These are phyloP conservation scores for Actias luna DNA, from an alignment of 2,888 invertebrate species.

Conservation along the genomic window DNA sequence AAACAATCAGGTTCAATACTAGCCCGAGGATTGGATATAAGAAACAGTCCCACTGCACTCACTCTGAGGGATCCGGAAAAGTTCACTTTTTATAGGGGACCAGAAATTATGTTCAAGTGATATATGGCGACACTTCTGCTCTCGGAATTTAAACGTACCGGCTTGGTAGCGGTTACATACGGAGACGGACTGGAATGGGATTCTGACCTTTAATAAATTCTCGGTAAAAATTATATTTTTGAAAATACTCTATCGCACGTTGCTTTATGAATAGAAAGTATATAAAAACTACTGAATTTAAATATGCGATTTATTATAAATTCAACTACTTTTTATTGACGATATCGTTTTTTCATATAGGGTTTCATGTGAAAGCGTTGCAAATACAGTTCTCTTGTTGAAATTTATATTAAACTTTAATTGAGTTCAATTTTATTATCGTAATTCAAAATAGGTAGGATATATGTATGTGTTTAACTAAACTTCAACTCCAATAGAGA, in stretches of 20 bases:
- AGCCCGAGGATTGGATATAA: conserved; percentile 59
- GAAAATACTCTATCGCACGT: neutral
- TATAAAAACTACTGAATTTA: neutral
- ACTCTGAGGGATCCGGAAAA: conserved; percentile 47
- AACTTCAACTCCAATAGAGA: too few relatives aligned
- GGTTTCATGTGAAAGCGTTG: too few relatives aligned
- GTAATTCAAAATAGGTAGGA: too few relatives aligned
- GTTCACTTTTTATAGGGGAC: conserved; percentile 72
- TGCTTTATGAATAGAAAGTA: neutral
- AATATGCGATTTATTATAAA: too few relatives aligned
- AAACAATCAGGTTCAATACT: conserved; percentile 72
- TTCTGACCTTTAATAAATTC: conserved; percentile 76
- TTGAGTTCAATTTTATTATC: too few relatives aligned
- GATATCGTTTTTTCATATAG: too few relatives aligned
- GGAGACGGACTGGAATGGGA: conserved; percentile 56
- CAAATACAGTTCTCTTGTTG: too few relatives aligned
- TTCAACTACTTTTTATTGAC: too few relatives aligned
- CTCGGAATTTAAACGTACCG: conserved; percentile 74
- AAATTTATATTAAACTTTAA: too few relatives aligned
- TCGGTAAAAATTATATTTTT: conserved; percentile 53
- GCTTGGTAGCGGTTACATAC: conserved; percentile 71
- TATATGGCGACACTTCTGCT: conserved; percentile 72
- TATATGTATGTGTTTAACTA: too few relatives aligned
- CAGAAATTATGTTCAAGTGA: conserved; percentile 72
- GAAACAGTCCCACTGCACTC: conserved; percentile 64